Percentiles rank a stretch among this genome's conserved stretches.
Conservation (phyloP, 2,797 vertebrate species). For the Carduelis carduelis region DNA sequence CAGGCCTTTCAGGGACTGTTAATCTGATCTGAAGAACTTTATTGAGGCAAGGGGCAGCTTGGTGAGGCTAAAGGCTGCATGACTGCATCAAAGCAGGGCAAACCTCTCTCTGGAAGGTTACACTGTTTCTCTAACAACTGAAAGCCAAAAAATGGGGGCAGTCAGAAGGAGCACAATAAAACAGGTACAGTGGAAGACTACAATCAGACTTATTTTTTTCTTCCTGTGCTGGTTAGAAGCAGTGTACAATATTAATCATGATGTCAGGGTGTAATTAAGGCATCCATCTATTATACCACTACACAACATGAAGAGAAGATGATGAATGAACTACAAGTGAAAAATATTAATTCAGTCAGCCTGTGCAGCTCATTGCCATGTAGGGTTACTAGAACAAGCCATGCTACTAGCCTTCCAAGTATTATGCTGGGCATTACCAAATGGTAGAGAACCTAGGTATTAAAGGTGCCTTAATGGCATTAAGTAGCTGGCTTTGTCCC, state of each 20-base stretch:
- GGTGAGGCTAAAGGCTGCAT: neutral
- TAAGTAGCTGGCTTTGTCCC: neutral
- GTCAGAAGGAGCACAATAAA: neutral
- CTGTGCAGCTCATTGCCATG: neutral
- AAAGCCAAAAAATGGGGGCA: neutral
- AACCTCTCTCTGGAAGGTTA: neutral
- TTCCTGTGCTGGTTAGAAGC: neutral
- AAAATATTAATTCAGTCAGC: neutral
- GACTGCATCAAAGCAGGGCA: neutral
- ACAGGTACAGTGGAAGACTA: neutral
- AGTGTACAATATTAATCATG: neutral
- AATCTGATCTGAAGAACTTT: neutral
- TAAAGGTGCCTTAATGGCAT: neutral
- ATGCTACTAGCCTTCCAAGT: neutral
- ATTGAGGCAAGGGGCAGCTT: fast-evolving
- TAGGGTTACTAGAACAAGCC: neutral
- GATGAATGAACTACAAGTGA: neutral
- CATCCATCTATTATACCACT: neutral
- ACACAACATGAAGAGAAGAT: neutral
- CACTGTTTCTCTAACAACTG: neutral
- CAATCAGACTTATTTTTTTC: neutral
- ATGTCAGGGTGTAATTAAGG: neutral
- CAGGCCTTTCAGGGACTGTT: neutral
- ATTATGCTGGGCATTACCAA: neutral
- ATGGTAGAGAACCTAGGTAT: neutral